These are phyloP conservation scores for Platichthys stellatus DNA, from an alignment of 2,113 vertebrate species.

Conservation along the genomic window DNA sequence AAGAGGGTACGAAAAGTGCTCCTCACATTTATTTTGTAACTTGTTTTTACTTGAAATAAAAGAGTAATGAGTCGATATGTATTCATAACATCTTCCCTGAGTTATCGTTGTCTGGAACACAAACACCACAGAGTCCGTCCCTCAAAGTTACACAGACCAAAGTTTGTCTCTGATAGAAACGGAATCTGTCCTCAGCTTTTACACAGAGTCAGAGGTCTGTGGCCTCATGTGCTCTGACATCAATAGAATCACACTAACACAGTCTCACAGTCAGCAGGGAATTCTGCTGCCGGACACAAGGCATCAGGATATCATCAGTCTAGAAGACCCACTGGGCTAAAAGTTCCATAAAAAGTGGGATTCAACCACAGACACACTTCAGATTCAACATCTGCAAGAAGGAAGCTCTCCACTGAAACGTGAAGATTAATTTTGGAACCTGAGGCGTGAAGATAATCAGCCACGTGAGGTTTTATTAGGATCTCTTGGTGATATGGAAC, in stretches of 20 bases:
- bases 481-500: not conserved
- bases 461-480: conserved; percentile 6
- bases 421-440: not conserved
- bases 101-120: no score
- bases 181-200: not conserved
- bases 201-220: not conserved
- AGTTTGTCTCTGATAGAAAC: conserved; percentile 1
- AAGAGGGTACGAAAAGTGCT: not conserved
- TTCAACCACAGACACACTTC: not conserved
- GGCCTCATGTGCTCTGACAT: conserved; percentile 27
- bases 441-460: not conserved
- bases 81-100: not conserved
- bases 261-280: conserved; percentile 23
- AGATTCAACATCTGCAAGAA: conserved; percentile 8
- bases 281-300: conserved; percentile 22
- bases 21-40: not conserved
- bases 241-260: conserved; percentile 14
- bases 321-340: conserved; percentile 14
- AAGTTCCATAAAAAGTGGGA: not conserved
- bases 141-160: not conserved
- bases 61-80: not conserved
- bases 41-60: not conserved
- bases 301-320: conserved; percentile 30
- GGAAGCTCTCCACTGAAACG: not conserved
- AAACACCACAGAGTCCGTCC: no score